Evolutionary conservation across 2,113 vertebrate species (phyloP).

Genomic region (Brachirus orientalis): DNA sequence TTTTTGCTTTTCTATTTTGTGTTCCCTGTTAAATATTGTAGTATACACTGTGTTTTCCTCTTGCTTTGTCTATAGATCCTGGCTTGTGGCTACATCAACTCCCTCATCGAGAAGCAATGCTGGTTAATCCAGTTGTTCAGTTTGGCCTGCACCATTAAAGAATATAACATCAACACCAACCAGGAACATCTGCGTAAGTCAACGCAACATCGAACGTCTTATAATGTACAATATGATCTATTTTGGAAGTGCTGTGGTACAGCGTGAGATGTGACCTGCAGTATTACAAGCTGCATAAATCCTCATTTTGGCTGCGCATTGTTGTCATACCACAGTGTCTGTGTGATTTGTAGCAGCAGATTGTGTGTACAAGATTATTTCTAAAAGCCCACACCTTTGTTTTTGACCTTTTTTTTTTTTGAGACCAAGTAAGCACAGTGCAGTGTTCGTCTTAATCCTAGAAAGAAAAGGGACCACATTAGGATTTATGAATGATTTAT

Average conservation of each 20-base stretch:
- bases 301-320: too few relatives aligned
- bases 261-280: background rate
- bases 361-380: background rate
- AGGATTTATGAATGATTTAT: too few relatives aligned
- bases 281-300: too few relatives aligned
- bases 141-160: constrained; percentile 96
- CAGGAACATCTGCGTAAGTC: constrained; percentile 1
- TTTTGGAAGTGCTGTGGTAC: background rate
- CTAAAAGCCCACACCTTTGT: too few relatives aligned
- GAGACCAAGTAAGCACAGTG: too few relatives aligned
- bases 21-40: too few relatives aligned
- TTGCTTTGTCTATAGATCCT: constrained; percentile 84
- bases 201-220: background rate
- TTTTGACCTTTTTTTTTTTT: too few relatives aligned
- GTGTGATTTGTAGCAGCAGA: too few relatives aligned
- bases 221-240: background rate
- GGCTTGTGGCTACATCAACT: constrained; percentile 94
- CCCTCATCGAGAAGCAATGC: constrained; percentile 88
- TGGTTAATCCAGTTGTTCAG: constrained; percentile 96
- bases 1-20: too few relatives aligned
- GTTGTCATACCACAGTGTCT: too few relatives aligned
- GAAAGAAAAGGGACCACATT: too few relatives aligned
- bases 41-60: background rate
- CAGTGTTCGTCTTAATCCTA: too few relatives aligned
- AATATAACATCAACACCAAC: constrained; percentile 85